Evolutionary conservation across 2,888 invertebrate genomes (phyloP), one percentile per base, ranked within the genome.

Genomic region (Caenorhabditis afra): DNA sequence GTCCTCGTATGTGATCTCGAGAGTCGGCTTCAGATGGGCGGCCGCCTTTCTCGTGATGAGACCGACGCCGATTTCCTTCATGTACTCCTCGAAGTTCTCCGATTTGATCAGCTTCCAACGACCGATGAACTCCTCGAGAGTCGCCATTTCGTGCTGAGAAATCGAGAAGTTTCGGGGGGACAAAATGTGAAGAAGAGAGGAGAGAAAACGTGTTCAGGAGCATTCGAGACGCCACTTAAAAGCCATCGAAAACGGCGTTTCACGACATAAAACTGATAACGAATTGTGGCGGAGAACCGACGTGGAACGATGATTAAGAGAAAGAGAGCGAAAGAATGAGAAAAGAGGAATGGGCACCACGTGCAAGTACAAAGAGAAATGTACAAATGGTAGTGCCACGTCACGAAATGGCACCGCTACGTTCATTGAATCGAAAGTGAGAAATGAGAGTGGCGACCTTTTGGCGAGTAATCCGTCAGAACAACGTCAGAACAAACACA

Each of bases 81-180:
- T 82, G 79, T 85, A 86, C 62, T 84, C 86, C 44, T 86, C 86
- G 65, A 85, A 87, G 66, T 85, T 84, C 37, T 85, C 84, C 10
- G 82, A 81, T n/a, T 81, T 59, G 29, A 71, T 81, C n/a, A 82
- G 70, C 35, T 73, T 76, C 83, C 83, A 87, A 16, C 79, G 65
- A 49, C 86, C 87, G 22, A 73, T 62, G 57, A 86, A 82, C 10
- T 80, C 71, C 7, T 67, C 53, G 18, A 53, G 53, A 22, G 53
- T 53, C 11, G 53, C 35, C 53, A 53, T 53, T n/a, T 52, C 29
- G 3, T 29, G 3, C 29, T 29, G 29, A 29, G 11, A 41, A 47
- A 4, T 14, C 22, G 23, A 44, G 44, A 22, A 45, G n/a, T 18
- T 8, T 41, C 49, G 8, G 35, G 47, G 37, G 7, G 4, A 66